These are phyloP conservation scores for Cheirogaleus medius DNA, from an alignment of 2,113 vertebrate genomes.

Conservation along the genomic window DNA sequence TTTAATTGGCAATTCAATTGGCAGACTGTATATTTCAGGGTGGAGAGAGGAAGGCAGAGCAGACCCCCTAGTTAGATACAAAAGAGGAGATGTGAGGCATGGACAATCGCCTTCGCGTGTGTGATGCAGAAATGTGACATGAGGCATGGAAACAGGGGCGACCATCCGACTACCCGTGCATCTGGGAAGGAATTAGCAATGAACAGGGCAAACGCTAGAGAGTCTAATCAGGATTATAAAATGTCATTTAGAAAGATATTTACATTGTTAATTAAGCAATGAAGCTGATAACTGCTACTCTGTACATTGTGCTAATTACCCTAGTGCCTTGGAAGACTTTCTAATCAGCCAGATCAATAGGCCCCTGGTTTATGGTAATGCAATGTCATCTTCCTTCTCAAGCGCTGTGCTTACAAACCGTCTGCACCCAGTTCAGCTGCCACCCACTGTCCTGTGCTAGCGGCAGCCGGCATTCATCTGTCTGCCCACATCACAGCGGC, in stretches of 20 bases:
- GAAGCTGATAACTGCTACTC: slow-evolving; percentile 78
- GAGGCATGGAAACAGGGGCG: neutral
- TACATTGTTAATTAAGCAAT: slow-evolving; percentile 82
- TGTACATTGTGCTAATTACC: slow-evolving; percentile 80
- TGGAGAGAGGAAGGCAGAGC: slow-evolving; percentile 8
- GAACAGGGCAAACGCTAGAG: slow-evolving; percentile 60
- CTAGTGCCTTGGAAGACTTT: slow-evolving; percentile 73
- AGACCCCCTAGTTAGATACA: slow-evolving; percentile 46
- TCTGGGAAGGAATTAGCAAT: slow-evolving; percentile 55
- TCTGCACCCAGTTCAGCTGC: neutral
- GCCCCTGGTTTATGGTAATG: slow-evolving; percentile 73
- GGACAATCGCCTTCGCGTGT: neutral
- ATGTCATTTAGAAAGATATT: slow-evolving; percentile 79
- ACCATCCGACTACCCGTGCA: neutral
- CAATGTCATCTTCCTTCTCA: neutral
- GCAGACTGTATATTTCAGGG: slow-evolving; percentile 58
- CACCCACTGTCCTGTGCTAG: neutral
- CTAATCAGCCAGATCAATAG: slow-evolving; percentile 80
- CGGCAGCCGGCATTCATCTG: slow-evolving; percentile 44
- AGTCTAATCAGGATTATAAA: slow-evolving; percentile 76
- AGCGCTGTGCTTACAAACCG: slow-evolving; percentile 1
- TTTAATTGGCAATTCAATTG: slow-evolving; percentile 78
- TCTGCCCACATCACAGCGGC: slow-evolving; percentile 49
- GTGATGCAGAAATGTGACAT: slow-evolving; percentile 2
- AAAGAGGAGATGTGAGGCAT: neutral